These are phyloP conservation scores for Kuschelorhynchus macadamiae DNA, from an alignment of 2,888 invertebrate genomes.

Conservation along the genomic window DNA sequence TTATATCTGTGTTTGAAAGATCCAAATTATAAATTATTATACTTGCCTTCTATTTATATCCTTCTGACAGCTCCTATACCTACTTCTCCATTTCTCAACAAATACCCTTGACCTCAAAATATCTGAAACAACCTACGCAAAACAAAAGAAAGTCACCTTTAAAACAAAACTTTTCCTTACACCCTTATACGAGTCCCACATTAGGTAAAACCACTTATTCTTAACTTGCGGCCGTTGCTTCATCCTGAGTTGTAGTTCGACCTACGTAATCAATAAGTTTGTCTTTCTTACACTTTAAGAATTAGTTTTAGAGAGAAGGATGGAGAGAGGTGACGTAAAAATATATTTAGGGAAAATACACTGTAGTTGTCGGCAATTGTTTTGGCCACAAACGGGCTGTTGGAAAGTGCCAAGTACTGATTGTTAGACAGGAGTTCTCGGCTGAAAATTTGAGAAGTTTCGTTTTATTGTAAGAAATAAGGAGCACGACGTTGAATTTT, in stretches of 20 bases:
- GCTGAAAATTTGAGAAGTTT: slow-evolving; percentile 50
- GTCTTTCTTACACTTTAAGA: slow-evolving; percentile 2
- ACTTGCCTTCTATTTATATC: too few relatives aligned
- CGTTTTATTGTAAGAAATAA: slow-evolving; percentile 39
- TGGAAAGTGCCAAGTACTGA: slow-evolving; percentile 60
- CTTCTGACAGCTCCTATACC: background rate
- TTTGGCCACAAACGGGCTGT: slow-evolving; percentile 62
- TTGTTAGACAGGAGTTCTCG: slow-evolving; percentile 54
- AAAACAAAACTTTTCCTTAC: slow-evolving; percentile 43
- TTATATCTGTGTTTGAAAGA: too few relatives aligned
- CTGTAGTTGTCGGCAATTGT: slow-evolving; percentile 60
- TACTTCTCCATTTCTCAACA: background rate
- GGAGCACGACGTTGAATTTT: slow-evolving; percentile 7
- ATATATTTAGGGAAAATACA: slow-evolving; percentile 9
- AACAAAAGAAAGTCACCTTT: slow-evolving; percentile 48
- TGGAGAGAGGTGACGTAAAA: background rate
- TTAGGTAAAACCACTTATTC: slow-evolving; percentile 50
- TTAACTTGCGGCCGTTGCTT: slow-evolving; percentile 47
- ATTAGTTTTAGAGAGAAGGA: background rate
- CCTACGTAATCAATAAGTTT: background rate
- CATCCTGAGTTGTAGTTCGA: slow-evolving; percentile 12
- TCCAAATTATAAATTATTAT: too few relatives aligned
- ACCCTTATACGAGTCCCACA: slow-evolving; percentile 45
- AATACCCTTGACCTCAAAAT: slow-evolving; percentile 38
- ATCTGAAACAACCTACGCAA: slow-evolving; percentile 17